phyloP scores from a whole-genome alignment of 2,888 invertebrate species.

The Gymnocheta viridis region DNA sequence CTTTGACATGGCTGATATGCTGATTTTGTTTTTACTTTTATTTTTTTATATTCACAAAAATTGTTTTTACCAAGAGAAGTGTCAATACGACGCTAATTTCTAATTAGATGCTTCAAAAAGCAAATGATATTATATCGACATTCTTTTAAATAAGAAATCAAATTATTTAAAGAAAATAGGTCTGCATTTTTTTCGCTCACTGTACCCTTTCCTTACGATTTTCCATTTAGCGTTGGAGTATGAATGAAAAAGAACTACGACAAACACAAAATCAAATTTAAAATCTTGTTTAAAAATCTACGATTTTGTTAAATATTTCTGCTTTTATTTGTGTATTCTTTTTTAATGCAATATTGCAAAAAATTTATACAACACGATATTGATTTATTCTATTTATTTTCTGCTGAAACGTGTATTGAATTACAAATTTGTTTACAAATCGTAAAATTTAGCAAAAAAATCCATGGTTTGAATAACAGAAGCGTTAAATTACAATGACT shows the following conservation, averaged over 20 bases:
- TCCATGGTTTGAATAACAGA: too few relatives aligned
- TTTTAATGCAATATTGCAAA: background rate
- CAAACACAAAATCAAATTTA: background rate
- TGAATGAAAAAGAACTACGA: background rate
- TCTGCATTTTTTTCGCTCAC: background rate
- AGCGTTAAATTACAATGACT: too few relatives aligned
- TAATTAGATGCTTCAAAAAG: too few relatives aligned
- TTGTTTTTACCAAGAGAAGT: too few relatives aligned
- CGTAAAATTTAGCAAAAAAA: background rate
- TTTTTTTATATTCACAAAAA: too few relatives aligned
- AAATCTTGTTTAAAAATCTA: background rate
- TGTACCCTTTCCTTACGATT: background rate
- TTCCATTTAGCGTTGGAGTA: background rate
- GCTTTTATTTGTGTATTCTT: background rate
- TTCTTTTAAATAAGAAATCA: too few relatives aligned
- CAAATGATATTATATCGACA: too few relatives aligned
- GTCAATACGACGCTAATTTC: too few relatives aligned
- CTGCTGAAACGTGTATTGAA: constrained; percentile 29
- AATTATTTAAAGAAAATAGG: too few relatives aligned
- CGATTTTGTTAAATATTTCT: background rate
- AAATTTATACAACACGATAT: background rate
- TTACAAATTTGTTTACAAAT: constrained; percentile 15
- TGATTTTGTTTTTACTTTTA: too few relatives aligned
- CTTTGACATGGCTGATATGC: too few relatives aligned
- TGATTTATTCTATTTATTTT: constrained; percentile 13